These are phyloP conservation scores for Dryocosmus kuriphilus DNA, from an alignment of 2,888 invertebrate genomes.

Conservation along the genomic window DNA sequence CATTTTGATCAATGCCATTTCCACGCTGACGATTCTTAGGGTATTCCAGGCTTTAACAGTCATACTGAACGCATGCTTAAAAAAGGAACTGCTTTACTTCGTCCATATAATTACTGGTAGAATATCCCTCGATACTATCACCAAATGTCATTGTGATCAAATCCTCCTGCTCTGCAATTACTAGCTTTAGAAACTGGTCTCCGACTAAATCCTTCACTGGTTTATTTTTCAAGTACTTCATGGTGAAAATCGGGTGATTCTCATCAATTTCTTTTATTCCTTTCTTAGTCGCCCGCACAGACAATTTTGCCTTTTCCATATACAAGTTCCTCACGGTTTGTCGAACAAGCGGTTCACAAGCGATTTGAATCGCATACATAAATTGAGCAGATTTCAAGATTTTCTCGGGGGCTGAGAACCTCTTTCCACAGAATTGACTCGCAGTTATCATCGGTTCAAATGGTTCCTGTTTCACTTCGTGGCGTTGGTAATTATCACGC, in stretches of 20 bases:
- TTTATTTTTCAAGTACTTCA: conserved; percentile 95
- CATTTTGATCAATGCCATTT: conserved; percentile 83
- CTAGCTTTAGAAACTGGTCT: conserved; percentile 92
- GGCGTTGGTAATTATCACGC: conserved; percentile 94
- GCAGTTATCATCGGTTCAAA: conserved; percentile 91
- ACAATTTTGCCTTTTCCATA: conserved; percentile 91
- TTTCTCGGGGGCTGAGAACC: conserved; percentile 83
- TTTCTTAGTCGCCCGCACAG: conserved; percentile 90
- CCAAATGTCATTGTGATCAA: conserved; percentile 81
- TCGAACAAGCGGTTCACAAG: conserved; percentile 93
- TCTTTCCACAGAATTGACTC: conserved; percentile 81
- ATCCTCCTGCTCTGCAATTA: conserved; percentile 90
- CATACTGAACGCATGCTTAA: conserved; percentile 94
- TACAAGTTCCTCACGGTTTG: conserved; percentile 91
- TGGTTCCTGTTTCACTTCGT: conserved; percentile 95
- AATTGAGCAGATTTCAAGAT: conserved; percentile 90
- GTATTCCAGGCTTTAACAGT: conserved; percentile 96
- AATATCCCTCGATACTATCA: conserved; percentile 44
- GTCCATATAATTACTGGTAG: conserved; percentile 78
- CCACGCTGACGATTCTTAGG: conserved; percentile 89
- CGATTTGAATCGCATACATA: conserved; percentile 96
- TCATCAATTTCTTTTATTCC: conserved; percentile 97
- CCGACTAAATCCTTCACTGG: conserved; percentile 92
- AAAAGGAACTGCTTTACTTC: conserved; percentile 92
- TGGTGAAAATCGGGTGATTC: conserved; percentile 89